Percentiles rank a stretch among this genome's conserved stretches.
These are phyloP conservation scores for Leptogaster cylindrica DNA, from an alignment of 2,888 invertebrate genomes.

Conservation along the genomic window DNA sequence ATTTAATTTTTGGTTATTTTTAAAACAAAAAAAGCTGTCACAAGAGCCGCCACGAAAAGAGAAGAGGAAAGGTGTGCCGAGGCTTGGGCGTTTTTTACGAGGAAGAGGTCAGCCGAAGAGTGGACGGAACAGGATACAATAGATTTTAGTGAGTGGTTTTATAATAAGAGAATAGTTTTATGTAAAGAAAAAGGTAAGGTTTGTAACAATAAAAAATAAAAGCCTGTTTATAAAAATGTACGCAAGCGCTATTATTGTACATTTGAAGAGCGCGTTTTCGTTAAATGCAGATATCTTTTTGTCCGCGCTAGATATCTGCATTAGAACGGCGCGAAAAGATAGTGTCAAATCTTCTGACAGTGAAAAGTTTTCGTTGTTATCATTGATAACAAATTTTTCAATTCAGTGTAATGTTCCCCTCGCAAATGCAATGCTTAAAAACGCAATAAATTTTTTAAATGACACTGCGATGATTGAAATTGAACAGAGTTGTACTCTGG, in stretches of 20 bases:
- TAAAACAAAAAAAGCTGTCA: too few relatives aligned
- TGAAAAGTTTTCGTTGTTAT: neutral
- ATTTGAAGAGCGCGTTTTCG: neutral
- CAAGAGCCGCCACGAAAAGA: too few relatives aligned
- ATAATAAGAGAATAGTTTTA: neutral
- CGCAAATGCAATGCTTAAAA: neutral
- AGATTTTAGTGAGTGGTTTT: neutral
- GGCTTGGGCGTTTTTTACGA: too few relatives aligned
- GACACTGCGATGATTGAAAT: neutral
- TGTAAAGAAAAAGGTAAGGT: neutral
- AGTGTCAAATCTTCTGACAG: neutral
- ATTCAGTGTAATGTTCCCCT: neutral
- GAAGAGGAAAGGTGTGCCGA: too few relatives aligned
- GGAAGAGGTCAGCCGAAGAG: neutral
- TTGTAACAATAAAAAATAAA: too few relatives aligned
- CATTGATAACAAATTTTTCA: neutral
- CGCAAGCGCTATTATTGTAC: neutral
- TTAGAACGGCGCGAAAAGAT: neutral
- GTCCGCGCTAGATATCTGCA: neutral
- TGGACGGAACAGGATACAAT: too few relatives aligned
- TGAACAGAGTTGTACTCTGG: too few relatives aligned
- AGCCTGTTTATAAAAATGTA: neutral
- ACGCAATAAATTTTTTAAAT: neutral
- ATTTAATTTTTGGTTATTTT: too few relatives aligned
- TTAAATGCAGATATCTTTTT: neutral